phyloP scores from a whole-genome alignment of 2,888 invertebrate genomes.

The Dichetophora obliterata region DNA sequence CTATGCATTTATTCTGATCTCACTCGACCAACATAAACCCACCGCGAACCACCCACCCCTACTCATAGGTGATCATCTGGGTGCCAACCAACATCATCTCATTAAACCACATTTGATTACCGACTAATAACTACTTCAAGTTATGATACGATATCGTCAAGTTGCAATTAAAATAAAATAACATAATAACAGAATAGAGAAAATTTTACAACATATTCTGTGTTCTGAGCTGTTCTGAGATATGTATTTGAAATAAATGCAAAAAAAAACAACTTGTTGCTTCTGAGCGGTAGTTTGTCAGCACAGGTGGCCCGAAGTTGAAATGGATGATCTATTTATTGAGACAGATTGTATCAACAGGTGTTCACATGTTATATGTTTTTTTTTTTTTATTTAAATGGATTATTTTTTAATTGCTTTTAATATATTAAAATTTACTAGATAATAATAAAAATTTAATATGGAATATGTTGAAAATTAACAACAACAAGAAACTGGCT shows the following conservation, averaged over 20 bases:
- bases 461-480: too few relatives aligned
- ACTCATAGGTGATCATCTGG: neutral
- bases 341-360: neutral
- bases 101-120: conserved; percentile 9
- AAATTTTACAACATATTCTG: neutral
- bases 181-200: too few relatives aligned
- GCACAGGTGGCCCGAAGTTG: neutral
- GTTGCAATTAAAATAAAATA: neutral
- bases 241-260: neutral
- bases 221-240: neutral
- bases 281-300: neutral
- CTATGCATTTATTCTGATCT: too few relatives aligned
- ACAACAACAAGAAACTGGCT: too few relatives aligned
- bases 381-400: too few relatives aligned
- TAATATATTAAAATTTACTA: too few relatives aligned
- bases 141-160: neutral
- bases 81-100: conserved; percentile 4
- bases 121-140: neutral
- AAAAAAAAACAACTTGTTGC: neutral
- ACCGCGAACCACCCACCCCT: too few relatives aligned
- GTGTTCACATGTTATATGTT: conserved; percentile 4
- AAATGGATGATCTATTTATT: conserved; percentile 2
- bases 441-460: too few relatives aligned
- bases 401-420: too few relatives aligned
- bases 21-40: too few relatives aligned